Conservation (phyloP, 2,113 vertebrate species). For the Saimiri boliviensis region DNA sequence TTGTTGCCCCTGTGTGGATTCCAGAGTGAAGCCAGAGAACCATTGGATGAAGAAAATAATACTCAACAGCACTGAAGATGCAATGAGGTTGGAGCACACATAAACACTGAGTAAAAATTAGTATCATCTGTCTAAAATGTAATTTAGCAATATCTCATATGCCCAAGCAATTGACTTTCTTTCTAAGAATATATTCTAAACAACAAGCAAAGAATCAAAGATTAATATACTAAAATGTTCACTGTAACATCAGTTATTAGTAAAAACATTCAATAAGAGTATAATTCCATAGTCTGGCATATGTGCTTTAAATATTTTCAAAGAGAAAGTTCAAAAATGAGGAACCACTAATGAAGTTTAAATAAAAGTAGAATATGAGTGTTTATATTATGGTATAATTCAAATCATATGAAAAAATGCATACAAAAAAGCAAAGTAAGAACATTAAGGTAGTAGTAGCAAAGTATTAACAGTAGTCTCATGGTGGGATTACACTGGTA, state of each 20-base stretch:
- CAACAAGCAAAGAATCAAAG: constrained; percentile 51
- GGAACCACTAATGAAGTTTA: neutral
- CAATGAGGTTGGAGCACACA: neutral
- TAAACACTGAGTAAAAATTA: neutral
- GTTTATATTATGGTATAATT: neutral
- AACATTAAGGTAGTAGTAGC: neutral
- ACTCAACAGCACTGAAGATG: neutral
- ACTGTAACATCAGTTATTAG: neutral
- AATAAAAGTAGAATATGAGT: neutral
- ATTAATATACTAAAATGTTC: constrained; percentile 41
- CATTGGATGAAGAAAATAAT: neutral
- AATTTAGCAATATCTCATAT: neutral
- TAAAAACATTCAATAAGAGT: neutral
- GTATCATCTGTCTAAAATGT: neutral
- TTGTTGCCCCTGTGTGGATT: neutral
- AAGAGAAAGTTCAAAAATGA: neutral
- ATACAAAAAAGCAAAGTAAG: neutral
- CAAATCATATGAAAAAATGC: neutral
- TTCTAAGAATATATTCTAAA: constrained; percentile 42
- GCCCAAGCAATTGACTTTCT: neutral
- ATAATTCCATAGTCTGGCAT: neutral
- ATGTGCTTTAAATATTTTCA: neutral
- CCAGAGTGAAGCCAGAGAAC: neutral
- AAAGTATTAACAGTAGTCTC: neutral
- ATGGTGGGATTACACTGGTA: neutral